Percentiles rank a stretch among this genome's conserved stretches.
These are phyloP conservation scores for Ptychadena robeensis DNA, from an alignment of 2,797 vertebrate species.

Conservation along the genomic window DNA sequence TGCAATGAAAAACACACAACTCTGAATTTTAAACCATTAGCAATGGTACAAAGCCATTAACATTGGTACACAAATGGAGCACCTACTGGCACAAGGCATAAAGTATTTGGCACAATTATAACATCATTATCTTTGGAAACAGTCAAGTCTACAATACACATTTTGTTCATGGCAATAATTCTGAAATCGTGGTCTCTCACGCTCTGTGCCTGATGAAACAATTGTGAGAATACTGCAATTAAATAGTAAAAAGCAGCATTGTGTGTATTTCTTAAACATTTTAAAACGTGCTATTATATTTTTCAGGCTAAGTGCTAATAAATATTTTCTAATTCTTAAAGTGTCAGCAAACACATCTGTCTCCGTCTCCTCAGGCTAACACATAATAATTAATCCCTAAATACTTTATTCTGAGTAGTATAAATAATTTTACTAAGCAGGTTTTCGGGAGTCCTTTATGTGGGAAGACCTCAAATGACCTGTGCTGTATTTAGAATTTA, in stretches of 20 bases:
- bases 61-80: background rate
- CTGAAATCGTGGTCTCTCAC: background rate
- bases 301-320: no score
- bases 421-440: no score
- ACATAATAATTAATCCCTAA: no score
- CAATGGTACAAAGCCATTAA: background rate
- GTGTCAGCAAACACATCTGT: no score
- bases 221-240: background rate
- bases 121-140: slow-evolving; percentile 16
- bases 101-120: slow-evolving; percentile 18
- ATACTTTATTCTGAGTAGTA: no score
- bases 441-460: no score
- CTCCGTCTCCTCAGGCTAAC: no score
- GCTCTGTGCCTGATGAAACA: background rate
- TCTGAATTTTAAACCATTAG: background rate
- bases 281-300: background rate
- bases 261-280: background rate
- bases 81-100: slow-evolving; percentile 12
- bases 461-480: no score
- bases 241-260: background rate
- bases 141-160: slow-evolving; percentile 12
- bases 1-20: background rate
- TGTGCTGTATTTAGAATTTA: no score
- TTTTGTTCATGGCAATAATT: slow-evolving; percentile 1
- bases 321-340: no score